Evolutionary conservation across 2,797 vertebrate species (phyloP).

Genomic region (Tolypeutes matacus): DNA sequence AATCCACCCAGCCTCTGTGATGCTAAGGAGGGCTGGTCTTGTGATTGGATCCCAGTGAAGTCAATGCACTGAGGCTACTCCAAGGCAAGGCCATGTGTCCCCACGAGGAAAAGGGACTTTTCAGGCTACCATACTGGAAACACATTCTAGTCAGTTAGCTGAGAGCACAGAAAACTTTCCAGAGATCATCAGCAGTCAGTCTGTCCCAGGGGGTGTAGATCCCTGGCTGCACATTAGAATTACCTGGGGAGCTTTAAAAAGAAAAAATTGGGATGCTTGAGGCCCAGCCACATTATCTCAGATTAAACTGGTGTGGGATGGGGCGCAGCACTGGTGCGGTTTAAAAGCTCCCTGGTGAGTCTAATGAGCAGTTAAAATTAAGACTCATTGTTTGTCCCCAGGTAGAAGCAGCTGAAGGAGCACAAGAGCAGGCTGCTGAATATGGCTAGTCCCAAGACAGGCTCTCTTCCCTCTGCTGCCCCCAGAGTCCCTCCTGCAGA

Average conservation of each 20-base stretch:
- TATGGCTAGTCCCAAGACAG: background rate
- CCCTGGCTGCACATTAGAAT: background rate
- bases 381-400: background rate
- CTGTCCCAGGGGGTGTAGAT: no score
- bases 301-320: background rate
- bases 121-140: fast-evolving
- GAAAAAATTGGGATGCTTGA: background rate
- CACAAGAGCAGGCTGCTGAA: fast-evolving
- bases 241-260: no score
- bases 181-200: background rate
- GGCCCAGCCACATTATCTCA: background rate
- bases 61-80: background rate
- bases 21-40: background rate
- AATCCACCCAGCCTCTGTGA: background rate
- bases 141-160: background rate
- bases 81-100: background rate
- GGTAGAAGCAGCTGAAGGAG: background rate
- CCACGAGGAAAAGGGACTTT: background rate
- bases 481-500: background rate
- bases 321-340: no score
- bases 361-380: background rate
- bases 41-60: background rate
- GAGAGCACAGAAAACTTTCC: background rate
- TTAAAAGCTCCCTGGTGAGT: background rate
- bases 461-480: background rate